Conservation (phyloP, 2,797 vertebrate genomes). For the Syngnathus acus region DNA sequence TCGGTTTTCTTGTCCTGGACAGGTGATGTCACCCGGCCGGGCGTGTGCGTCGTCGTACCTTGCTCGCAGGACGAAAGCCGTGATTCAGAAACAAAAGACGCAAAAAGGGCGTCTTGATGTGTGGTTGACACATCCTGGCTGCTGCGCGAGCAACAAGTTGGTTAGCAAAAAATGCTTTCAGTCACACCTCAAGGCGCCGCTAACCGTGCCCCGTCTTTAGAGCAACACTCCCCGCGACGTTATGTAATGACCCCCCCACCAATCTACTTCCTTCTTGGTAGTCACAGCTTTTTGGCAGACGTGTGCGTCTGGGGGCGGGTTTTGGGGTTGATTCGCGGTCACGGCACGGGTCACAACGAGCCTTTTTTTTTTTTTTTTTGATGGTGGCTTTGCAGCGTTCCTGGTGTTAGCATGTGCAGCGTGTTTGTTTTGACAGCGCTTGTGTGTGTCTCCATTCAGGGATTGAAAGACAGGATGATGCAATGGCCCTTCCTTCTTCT, state of each 20-base stretch:
- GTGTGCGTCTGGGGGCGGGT: conserved; percentile 30
- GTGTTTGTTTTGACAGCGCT: conserved; percentile 1
- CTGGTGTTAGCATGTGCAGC: conserved; percentile 38
- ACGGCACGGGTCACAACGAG: conserved; percentile 35
- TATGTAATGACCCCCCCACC: conserved; percentile 50
- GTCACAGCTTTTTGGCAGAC: conserved; percentile 45
- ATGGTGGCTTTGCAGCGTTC: conserved; percentile 36
- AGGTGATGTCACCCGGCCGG: conserved; percentile 40
- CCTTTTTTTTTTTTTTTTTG: conserved; percentile 25
- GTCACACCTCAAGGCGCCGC: not conserved
- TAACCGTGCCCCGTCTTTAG: not conserved
- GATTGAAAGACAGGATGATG: conserved; percentile 63
- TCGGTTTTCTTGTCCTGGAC: not conserved
- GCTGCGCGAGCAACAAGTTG: conserved; percentile 1
- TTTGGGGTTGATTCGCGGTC: conserved; percentile 49
- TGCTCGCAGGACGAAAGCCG: not conserved
- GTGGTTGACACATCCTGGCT: conserved; percentile 13
- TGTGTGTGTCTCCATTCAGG: conserved; percentile 51
- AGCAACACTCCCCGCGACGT: conserved; percentile 43
- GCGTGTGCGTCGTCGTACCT: conserved; percentile 13
- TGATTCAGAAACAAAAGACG: conserved; percentile 1
- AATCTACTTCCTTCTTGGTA: conserved; percentile 55
- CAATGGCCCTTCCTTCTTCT: conserved; percentile 48
- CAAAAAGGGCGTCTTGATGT: conserved; percentile 18
- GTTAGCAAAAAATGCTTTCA: not conserved